Conservation (phyloP, 2,113 vertebrate genomes). For the Sceloporus tristichus region DNA sequence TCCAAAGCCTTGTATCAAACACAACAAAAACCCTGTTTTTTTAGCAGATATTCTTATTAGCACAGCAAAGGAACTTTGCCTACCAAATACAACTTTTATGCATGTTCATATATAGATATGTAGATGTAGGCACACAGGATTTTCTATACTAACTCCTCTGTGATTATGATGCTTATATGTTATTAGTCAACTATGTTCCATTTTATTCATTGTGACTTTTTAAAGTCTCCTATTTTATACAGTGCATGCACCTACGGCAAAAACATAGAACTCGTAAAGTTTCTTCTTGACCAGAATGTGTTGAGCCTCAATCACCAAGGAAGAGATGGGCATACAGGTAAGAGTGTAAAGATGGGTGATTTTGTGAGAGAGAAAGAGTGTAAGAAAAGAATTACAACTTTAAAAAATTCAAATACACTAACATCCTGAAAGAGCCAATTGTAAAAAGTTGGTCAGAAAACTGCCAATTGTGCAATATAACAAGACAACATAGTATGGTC, state of each 20-base stretch:
- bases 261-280: conserved; percentile 91
- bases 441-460: accelerated
- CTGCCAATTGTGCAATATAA: not conserved
- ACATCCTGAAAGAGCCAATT: not conserved
- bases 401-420: not conserved
- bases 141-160: not conserved
- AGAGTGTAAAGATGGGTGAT: not conserved
- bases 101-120: not conserved
- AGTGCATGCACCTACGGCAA: conserved; percentile 95
- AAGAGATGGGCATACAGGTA: conserved; percentile 95
- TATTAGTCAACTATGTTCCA: not conserved
- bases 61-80: too few relatives aligned
- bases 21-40: too few relatives aligned
- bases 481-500: not conserved
- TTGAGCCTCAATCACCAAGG: conserved; percentile 93
- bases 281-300: conserved; percentile 89
- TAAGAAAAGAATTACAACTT: not conserved
- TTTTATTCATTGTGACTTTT: not conserved
- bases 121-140: not conserved
- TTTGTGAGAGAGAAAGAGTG: not conserved
- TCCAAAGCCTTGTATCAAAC: too few relatives aligned
- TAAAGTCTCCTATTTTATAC: conserved; percentile 34
- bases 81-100: not conserved
- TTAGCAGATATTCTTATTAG: too few relatives aligned
- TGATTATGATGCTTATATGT: not conserved